These are phyloP conservation scores for Diabrotica undecimpunctata DNA, from an alignment of 1,140 invertebrate species.

Conservation along the genomic window DNA sequence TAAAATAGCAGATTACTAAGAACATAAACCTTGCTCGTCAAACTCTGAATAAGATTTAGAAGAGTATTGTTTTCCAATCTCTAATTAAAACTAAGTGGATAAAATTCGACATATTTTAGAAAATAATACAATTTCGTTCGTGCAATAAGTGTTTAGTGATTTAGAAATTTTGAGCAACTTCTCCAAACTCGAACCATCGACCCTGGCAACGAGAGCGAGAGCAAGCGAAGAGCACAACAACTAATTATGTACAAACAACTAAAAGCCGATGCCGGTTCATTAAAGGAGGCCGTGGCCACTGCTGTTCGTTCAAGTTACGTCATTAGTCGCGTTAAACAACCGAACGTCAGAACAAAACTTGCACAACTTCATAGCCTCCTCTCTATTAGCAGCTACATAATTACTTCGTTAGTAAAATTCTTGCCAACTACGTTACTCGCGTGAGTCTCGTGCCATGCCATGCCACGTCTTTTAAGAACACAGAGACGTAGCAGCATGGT, in stretches of 20 bases:
- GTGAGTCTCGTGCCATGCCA: neutral
- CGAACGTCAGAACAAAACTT: slow-evolving; percentile 41
- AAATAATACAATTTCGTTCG: no score
- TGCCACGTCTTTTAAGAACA: neutral
- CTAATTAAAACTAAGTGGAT: no score
- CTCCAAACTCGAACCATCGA: no score
- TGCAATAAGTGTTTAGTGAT: no score
- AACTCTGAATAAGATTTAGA: no score
- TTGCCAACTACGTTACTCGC: slow-evolving; percentile 36
- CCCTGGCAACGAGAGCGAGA: neutral
- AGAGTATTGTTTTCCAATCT: no score
- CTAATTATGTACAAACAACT: slow-evolving; percentile 31
- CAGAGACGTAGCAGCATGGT: neutral
- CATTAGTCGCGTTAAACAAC: slow-evolving; percentile 42
- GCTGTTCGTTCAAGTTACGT: slow-evolving; percentile 39
- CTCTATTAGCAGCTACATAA: slow-evolving; percentile 43
- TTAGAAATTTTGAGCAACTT: no score
- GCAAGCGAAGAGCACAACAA: slow-evolving; percentile 13
- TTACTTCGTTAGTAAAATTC: slow-evolving; percentile 46
- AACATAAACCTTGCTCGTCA: no score
- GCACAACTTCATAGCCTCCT: slow-evolving; percentile 30
- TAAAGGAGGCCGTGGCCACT: slow-evolving; percentile 37
- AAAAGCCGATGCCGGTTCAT: slow-evolving; percentile 35
- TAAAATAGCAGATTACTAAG: no score
- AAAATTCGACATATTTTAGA: no score